Evolutionary conservation across 2,888 invertebrate species (phyloP).

Genomic region (Pocota personata): DNA sequence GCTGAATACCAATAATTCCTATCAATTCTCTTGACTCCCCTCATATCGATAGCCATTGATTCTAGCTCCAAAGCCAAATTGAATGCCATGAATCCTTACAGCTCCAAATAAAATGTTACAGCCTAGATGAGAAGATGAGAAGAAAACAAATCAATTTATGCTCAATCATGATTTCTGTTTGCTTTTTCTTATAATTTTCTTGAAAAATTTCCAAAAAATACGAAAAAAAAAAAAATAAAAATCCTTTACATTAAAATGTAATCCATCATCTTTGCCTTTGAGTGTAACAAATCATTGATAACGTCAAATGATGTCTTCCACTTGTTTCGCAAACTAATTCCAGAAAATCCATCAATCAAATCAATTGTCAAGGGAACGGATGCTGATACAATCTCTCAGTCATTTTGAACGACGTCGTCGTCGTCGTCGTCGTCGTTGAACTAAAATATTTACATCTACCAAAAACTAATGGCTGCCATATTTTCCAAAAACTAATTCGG

Average conservation of each 20-base stretch:
- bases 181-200: neutral
- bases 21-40: neutral
- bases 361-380: neutral
- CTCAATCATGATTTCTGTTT: constrained; percentile 26
- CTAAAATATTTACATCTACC: neutral
- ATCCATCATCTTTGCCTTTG: constrained; percentile 42
- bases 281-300: constrained; percentile 32
- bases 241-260: constrained; percentile 23
- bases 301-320: constrained; percentile 13
- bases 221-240: neutral
- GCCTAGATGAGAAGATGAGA: neutral
- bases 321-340: constrained; percentile 13
- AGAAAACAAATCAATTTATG: constrained; percentile 15
- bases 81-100: constrained; percentile 2
- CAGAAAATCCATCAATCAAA: constrained; percentile 28
- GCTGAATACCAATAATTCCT: constrained; percentile 16
- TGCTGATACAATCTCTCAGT: neutral
- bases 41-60: neutral
- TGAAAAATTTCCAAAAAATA: neutral
- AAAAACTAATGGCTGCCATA: constrained; percentile 3
- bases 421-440: neutral
- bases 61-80: neutral
- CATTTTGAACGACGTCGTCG: neutral
- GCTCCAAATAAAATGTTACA: neutral
- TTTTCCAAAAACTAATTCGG: neutral